phyloP scores from a whole-genome alignment of 2,888 invertebrate genomes.

The Autographa pulchrina region DNA sequence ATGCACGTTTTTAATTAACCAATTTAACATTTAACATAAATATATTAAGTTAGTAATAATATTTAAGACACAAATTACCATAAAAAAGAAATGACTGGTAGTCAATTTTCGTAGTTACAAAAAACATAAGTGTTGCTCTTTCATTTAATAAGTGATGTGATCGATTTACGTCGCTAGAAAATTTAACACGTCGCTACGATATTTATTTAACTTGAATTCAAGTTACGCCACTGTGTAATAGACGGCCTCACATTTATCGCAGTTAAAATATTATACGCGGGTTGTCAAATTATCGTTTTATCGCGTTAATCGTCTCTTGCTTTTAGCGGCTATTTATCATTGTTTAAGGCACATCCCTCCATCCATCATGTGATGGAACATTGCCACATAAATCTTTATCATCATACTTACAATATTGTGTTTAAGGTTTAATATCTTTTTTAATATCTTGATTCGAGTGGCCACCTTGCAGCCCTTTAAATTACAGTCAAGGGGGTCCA shows the following conservation, averaged over 20 bases:
- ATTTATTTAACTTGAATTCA: background rate
- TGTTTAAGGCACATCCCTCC: conserved; percentile 58
- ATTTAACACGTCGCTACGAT: no score
- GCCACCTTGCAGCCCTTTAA: background rate
- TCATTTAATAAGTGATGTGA: no score
- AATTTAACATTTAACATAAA: background rate
- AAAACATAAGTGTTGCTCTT: no score
- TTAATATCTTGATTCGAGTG: background rate
- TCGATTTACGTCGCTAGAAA: no score
- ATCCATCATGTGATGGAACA: conserved; percentile 62
- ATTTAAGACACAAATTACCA: no score
- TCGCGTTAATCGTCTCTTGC: conserved; percentile 67
- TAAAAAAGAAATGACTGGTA: no score
- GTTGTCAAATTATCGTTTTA: conserved; percentile 73
- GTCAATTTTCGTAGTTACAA: no score
- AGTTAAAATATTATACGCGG: conserved; percentile 66
- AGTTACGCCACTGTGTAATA: conserved; percentile 57
- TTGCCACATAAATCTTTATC: conserved; percentile 12
- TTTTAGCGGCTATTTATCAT: conserved; percentile 71
- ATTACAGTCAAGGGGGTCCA: background rate
- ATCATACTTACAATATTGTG: background rate
- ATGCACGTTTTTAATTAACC: background rate
- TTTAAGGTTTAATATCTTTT: conserved; percentile 6
- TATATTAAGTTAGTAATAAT: no score
- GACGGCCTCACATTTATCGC: conserved; percentile 57